phyloP scores from a whole-genome alignment of 2,113 vertebrate species.

The Chaetodon trifascialis region DNA sequence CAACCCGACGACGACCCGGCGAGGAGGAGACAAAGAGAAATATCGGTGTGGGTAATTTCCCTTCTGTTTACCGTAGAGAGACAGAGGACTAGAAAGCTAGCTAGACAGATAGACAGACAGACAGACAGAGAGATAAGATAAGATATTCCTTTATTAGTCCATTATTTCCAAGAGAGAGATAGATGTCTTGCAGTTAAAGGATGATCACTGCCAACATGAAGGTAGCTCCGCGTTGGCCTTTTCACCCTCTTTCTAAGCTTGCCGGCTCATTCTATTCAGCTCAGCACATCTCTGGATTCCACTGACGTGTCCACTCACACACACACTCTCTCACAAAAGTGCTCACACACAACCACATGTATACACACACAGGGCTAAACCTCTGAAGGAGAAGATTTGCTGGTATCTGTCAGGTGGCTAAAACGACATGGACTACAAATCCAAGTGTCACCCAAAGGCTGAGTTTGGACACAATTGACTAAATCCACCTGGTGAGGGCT shows the following conservation, averaged over 20 bases:
- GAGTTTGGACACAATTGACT: slow-evolving; percentile 44
- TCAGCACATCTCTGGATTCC: slow-evolving; percentile 39
- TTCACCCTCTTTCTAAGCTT: slow-evolving; percentile 40
- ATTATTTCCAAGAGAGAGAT: too few relatives aligned
- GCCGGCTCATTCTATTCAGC: slow-evolving; percentile 36
- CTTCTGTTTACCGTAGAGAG: not conserved
- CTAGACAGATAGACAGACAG: not conserved
- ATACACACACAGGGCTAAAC: slow-evolving; percentile 14
- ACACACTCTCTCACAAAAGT: not conserved
- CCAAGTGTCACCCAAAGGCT: slow-evolving; percentile 41
- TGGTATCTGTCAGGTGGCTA: slow-evolving; percentile 42
- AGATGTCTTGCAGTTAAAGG: not conserved
- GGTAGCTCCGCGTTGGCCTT: slow-evolving; percentile 13
- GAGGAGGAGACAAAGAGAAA: slow-evolving; percentile 11
- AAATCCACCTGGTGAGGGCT: slow-evolving; percentile 50
- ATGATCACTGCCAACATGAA: not conserved
- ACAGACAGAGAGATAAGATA: too few relatives aligned
- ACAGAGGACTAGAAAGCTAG: not conserved
- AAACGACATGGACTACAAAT: slow-evolving; percentile 49
- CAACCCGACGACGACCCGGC: not conserved
- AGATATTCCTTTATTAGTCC: too few relatives aligned
- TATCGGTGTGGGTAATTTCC: not conserved
- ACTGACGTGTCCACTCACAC: not conserved
- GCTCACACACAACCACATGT: not conserved
- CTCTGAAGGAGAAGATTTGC: slow-evolving; percentile 44